These are phyloP conservation scores for Halichoeres trimaculatus DNA, from an alignment of 2,113 vertebrate genomes.

Conservation along the genomic window DNA sequence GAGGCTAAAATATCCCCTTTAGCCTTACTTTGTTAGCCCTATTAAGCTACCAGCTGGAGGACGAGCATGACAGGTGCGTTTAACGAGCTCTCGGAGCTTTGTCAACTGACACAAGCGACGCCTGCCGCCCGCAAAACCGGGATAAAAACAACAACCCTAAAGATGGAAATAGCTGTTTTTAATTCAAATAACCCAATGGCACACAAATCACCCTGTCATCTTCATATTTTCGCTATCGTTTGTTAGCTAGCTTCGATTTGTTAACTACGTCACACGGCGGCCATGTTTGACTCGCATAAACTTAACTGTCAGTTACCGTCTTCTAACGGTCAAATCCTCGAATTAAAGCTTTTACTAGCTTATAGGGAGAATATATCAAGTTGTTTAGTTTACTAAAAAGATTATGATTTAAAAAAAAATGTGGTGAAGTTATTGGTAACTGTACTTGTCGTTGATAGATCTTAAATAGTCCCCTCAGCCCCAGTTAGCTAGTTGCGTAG, in stretches of 20 bases:
- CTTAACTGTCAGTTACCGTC: too few relatives aligned
- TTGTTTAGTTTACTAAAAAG: neutral
- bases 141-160: neutral
- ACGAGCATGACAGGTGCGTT: slow-evolving; percentile 63
- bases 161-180: neutral
- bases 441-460: too few relatives aligned
- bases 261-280: neutral
- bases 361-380: neutral
- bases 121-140: neutral
- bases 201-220: neutral
- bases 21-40: too few relatives aligned
- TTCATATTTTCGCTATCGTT: neutral
- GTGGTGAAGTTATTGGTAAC: too few relatives aligned
- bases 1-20: too few relatives aligned
- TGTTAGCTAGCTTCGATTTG: neutral
- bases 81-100: slow-evolving; percentile 51
- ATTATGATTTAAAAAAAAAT: too few relatives aligned
- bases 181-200: neutral
- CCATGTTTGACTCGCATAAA: slow-evolving; percentile 27
- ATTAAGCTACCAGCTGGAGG: neutral
- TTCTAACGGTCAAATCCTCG: neutral
- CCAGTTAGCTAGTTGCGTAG: neutral
- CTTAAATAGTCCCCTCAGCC: too few relatives aligned
- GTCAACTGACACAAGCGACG: slow-evolving; percentile 31
- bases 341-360: slow-evolving; percentile 20